A percentile compares a stretch with the other conserved stretches of the same genome.
These are phyloP conservation scores for Callipepla squamata DNA, from an alignment of 2,113 vertebrate species.

Conservation along the genomic window DNA sequence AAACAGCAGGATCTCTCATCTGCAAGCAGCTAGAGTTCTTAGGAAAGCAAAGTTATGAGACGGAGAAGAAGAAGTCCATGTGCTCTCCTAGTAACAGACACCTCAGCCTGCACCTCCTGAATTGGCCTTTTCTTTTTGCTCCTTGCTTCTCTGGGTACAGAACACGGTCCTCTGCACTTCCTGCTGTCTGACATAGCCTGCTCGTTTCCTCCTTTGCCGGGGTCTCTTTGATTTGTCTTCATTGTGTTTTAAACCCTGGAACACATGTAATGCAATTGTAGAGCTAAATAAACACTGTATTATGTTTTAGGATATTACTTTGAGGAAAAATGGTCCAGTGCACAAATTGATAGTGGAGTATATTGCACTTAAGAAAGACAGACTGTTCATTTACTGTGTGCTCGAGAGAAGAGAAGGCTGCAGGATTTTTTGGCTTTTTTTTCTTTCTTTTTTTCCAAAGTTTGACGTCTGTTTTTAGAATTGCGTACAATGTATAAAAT, in stretches of 20 bases:
- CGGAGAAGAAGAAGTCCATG: neutral
- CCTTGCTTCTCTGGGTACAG: neutral
- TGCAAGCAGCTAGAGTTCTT: slow-evolving; percentile 26
- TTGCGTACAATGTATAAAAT: neutral
- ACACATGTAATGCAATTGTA: slow-evolving; percentile 47
- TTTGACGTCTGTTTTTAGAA: neutral
- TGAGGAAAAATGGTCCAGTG: slow-evolving; percentile 61
- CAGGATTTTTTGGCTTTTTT: neutral
- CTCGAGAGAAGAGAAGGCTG: neutral
- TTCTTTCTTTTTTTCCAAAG: rapidly evolving
- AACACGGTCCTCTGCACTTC: neutral
- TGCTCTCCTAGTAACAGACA: neutral
- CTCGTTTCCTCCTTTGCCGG: neutral
- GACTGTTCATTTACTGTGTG: slow-evolving; percentile 37
- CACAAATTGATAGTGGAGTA: slow-evolving; percentile 58
- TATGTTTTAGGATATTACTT: slow-evolving; percentile 59
- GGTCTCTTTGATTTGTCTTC: slow-evolving; percentile 54
- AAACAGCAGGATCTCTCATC: slow-evolving; percentile 43
- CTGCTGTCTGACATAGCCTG: rapidly evolving
- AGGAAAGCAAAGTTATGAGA: neutral
- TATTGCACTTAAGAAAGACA: slow-evolving; percentile 57
- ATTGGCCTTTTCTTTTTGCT: neutral
- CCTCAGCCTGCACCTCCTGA: neutral
- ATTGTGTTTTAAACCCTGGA: slow-evolving; percentile 62
- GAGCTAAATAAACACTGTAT: slow-evolving; percentile 54